Base-by-base conservation (phyloP, 2,797 vertebrate genomes). In the Lepidocolaptes lacrymiger region DNA sequence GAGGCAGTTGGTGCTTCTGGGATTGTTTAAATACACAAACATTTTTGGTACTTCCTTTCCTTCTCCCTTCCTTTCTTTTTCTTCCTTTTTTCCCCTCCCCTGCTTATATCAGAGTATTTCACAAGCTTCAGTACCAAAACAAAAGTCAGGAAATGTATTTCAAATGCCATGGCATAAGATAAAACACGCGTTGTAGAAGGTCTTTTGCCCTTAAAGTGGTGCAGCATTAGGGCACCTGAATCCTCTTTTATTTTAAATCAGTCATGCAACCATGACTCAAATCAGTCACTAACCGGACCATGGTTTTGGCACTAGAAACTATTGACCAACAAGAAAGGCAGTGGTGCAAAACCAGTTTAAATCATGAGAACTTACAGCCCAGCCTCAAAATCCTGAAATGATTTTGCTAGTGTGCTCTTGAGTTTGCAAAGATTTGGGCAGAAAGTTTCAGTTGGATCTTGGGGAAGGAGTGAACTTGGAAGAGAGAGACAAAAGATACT, bases 181-280 rank as follows among this genome's bases (percentile, higher is more conserved):
- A 92, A 85, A 93, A 64, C 46, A 11, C 36, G 36, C 20, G 46
- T 52, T 37, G n/a, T 66, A 58, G 73, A 83, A 91, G 64, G 49
- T 89, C 72, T 85, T 89, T 84, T 91, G 85, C 84, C 85, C 85
- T 94, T 69, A 68, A 61, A 94, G 68, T 77, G 69, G 48, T 87
- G 63, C 83, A 87, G 74, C 63, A 17, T 96, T 92, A 76, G 72
- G 72, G 63, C 86, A 95, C 94, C 85, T 89, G 92, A 95, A 93
- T 93, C 74, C 49, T 79, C 91, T 92, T 92, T 95, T 96, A 74
- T 95, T 94, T 95, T 89, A 88, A 93, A 83, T 81, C 86, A 85
- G 68, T 87, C 81, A 58, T 88, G 94, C 30, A 17, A 30, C 94
- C n/a, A 7, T 18, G 75, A 48, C 89, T 94, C 0, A 0, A 64